Percentiles rank a stretch among this genome's conserved stretches.
phyloP scores from a whole-genome alignment of 1,140 invertebrate genomes.

The Triops cancriformis region DNA sequence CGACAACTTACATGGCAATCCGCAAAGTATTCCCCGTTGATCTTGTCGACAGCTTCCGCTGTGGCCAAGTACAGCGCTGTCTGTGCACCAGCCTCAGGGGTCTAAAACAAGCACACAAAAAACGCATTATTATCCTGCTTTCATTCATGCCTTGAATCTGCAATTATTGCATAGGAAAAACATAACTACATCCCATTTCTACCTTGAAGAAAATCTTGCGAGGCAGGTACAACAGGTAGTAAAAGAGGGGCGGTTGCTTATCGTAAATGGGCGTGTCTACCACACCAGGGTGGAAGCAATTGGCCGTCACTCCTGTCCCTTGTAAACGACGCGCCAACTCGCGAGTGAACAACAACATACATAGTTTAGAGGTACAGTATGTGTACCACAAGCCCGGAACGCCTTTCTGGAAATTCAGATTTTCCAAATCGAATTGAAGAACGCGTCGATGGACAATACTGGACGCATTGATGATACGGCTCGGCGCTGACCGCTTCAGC shows the following conservation, averaged over 20 bases:
- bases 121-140: conserved; percentile 27
- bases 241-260: conserved; percentile 14
- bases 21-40: conserved; percentile 71
- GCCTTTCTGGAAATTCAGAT: conserved; percentile 48
- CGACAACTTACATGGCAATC: conserved; percentile 60
- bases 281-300: conserved; percentile 78
- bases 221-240: conserved; percentile 35
- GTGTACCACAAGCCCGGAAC: conserved; percentile 20
- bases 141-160: no score
- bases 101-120: conserved; percentile 47
- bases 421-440: conserved; percentile 59
- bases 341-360: conserved; percentile 74
- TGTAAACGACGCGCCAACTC: conserved; percentile 69
- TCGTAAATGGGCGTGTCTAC: conserved; percentile 70
- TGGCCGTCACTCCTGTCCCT: conserved; percentile 67
- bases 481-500: conserved; percentile 67
- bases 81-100: conserved; percentile 65
- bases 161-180: no score
- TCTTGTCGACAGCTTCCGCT: conserved; percentile 59
- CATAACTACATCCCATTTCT: no score
- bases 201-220: conserved; percentile 62
- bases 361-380: conserved; percentile 59
- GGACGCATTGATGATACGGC: conserved; percentile 75
- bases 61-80: conserved; percentile 68
- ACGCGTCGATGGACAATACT: conserved; percentile 69